phyloP scores from a whole-genome alignment of 2,797 vertebrate genomes.

The Euphonia xanthogaster region DNA sequence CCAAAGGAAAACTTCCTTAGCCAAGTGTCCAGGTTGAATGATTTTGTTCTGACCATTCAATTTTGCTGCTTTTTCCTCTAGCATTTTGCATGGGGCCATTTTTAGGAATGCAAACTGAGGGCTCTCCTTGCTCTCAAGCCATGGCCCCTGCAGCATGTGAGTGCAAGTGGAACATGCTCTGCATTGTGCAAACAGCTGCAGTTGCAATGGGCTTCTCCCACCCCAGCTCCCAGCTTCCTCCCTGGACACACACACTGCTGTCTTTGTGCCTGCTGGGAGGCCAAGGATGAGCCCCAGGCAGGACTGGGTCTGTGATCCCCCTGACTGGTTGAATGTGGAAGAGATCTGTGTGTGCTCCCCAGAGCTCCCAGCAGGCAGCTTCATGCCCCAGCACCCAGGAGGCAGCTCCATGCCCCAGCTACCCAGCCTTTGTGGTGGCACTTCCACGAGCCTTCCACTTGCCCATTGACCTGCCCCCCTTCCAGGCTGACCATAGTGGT shows the following conservation, averaged over 20 bases:
- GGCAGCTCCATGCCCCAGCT: neutral
- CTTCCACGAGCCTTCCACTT: neutral
- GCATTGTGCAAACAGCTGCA: neutral
- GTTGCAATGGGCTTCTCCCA: neutral
- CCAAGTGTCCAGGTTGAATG: neutral
- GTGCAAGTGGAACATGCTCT: neutral
- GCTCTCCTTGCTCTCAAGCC: neutral
- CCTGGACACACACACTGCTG: neutral
- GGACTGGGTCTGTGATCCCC: neutral
- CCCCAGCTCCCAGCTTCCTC: neutral
- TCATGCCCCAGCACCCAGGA: neutral
- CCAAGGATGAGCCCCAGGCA: neutral
- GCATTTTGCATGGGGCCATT: neutral
- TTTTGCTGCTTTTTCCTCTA: neutral
- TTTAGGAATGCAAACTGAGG: neutral
- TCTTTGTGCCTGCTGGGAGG: neutral
- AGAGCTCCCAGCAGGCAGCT: neutral
- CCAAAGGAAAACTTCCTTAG: neutral
- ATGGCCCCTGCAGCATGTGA: fast-evolving
- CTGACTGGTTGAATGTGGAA: neutral
- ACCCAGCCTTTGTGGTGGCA: neutral
- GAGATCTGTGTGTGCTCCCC: neutral
- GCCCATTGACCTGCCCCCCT: neutral
- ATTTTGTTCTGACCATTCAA: neutral
- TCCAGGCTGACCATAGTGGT: neutral